These are phyloP conservation scores for Leptarthrus brevirostris DNA, from an alignment of 2,888 invertebrate species.

Conservation along the genomic window DNA sequence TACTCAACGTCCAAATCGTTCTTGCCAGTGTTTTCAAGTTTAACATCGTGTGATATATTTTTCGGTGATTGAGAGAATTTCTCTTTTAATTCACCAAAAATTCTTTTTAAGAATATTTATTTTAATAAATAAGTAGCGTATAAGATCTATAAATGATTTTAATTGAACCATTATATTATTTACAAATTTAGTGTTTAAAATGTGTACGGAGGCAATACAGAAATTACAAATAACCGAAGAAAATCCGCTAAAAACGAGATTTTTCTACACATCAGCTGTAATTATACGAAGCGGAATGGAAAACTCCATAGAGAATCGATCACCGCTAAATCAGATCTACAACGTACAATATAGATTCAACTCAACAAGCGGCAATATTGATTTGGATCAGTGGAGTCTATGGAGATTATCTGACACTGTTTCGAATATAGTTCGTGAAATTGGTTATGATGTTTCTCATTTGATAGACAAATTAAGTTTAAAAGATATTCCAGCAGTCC, in stretches of 20 bases:
- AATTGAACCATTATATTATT: not conserved
- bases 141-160: not conserved
- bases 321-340: slow-evolving; percentile 36
- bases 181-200: slow-evolving; percentile 39
- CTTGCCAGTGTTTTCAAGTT: too few species aligned
- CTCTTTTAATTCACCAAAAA: too few species aligned
- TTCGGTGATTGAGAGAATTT: too few species aligned
- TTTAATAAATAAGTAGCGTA: not conserved
- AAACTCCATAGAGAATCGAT: slow-evolving; percentile 36
- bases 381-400: slow-evolving; percentile 45
- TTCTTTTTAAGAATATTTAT: too few species aligned
- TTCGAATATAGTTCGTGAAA: slow-evolving; percentile 33
- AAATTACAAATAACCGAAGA: slow-evolving; percentile 24
- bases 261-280: slow-evolving; percentile 48
- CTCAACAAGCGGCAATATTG: slow-evolving; percentile 15
- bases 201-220: slow-evolving; percentile 31
- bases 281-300: not conserved
- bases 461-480: slow-evolving; percentile 28
- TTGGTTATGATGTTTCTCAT: slow-evolving; percentile 44
- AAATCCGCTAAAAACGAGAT: slow-evolving; percentile 17
- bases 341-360: slow-evolving; percentile 47
- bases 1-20: too few species aligned
- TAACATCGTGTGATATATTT: too few species aligned
- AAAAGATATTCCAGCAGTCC: slow-evolving; percentile 4
- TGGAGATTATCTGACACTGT: slow-evolving; percentile 21